Percentiles rank a stretch among this genome's conserved stretches.
Conservation (phyloP, 2,797 vertebrate species). For the Cyclura pinguis region DNA sequence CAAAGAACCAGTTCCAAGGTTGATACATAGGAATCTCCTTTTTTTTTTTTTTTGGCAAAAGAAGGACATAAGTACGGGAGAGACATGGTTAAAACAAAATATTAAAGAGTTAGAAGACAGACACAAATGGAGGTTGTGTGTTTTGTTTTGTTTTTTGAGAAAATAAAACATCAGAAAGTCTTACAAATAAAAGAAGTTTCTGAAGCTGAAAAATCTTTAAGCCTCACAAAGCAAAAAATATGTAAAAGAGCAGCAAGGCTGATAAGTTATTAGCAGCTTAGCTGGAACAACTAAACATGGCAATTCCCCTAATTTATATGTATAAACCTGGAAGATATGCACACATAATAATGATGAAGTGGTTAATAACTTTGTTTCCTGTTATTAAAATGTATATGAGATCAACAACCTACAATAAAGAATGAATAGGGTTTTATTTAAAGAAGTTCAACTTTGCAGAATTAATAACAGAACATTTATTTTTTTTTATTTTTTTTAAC, state of each 20-base stretch:
- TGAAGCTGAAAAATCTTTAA: not conserved
- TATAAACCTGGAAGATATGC: not conserved
- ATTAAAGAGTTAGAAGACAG: too few species aligned
- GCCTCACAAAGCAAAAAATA: not conserved
- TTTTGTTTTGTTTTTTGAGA: not conserved
- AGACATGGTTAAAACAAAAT: not conserved
- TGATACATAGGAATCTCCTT: not conserved
- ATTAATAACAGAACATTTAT: not conserved
- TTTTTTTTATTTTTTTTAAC: not conserved
- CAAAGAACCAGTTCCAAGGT: too few species aligned
- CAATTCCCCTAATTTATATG: not conserved
- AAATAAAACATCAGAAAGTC: not conserved
- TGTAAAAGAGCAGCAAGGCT: not conserved
- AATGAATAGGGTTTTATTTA: not conserved
- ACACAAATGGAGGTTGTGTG: not conserved
- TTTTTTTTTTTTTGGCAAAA: not conserved
- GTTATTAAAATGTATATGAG: not conserved
- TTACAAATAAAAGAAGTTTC: not conserved
- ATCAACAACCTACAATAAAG: not conserved
- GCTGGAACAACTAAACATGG: not conserved
- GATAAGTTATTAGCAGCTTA: constrained; percentile 4
- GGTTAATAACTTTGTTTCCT: not conserved
- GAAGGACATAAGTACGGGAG: not conserved
- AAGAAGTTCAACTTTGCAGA: not conserved
- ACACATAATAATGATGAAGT: not conserved